Conservation (phyloP, 2,113 vertebrate species). For the Aegotheles bennettii region DNA sequence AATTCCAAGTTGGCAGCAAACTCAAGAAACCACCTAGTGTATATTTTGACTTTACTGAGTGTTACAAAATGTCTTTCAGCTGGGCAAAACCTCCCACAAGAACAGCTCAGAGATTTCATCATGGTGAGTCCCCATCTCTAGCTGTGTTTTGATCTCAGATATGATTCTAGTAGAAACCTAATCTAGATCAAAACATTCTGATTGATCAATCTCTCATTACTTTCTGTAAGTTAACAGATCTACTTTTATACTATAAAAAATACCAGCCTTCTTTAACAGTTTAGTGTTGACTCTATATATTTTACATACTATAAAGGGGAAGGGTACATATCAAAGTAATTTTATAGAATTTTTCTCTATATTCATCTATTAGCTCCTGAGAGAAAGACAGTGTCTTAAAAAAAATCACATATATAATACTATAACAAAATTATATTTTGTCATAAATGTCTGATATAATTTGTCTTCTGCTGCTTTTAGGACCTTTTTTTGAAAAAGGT, state of each 20-base stretch:
- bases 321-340: background rate
- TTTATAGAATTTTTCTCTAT: background rate
- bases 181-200: background rate
- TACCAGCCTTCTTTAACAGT: background rate
- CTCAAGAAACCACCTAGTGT: background rate
- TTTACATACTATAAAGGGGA: background rate
- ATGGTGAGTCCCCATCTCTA: background rate
- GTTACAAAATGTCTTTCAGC: background rate
- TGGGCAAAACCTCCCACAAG: background rate
- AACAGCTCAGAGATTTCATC: background rate
- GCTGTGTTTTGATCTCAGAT: background rate
- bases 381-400: background rate
- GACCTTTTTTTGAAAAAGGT: background rate
- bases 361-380: background rate
- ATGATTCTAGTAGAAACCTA: background rate
- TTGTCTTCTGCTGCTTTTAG: background rate
- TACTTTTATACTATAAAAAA: background rate
- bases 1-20: background rate
- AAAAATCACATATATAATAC: background rate
- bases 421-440: background rate
- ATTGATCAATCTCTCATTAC: background rate
- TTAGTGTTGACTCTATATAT: background rate
- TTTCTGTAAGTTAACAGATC: background rate
- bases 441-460: background rate
- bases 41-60: background rate